Conservation (phyloP, 2,888 invertebrate genomes). For the Catocala sponsa region DNA sequence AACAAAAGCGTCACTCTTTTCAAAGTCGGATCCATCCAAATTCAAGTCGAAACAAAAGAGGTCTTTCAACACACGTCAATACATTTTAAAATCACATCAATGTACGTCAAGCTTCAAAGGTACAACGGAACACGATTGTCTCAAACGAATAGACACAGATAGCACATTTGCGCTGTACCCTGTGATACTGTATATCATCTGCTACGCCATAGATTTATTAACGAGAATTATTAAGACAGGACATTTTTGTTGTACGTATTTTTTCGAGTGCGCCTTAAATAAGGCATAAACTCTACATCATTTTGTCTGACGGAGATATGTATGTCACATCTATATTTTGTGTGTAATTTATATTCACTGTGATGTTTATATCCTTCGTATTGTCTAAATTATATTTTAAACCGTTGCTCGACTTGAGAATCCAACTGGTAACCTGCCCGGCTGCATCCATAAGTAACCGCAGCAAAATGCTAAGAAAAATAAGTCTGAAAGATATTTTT, state of each 20-base stretch:
- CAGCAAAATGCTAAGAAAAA: no score
- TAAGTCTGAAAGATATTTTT: no score
- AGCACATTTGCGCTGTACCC: constrained; percentile 73
- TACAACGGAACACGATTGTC: constrained; percentile 63
- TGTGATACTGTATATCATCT: constrained; percentile 77
- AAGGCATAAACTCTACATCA: no score
- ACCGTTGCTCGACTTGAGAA: no score
- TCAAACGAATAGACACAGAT: constrained; percentile 69
- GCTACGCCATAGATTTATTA: constrained; percentile 55
- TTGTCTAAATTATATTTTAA: no score
- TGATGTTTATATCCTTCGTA: no score
- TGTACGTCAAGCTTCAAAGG: constrained; percentile 43
- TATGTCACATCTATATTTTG: no score
- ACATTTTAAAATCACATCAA: constrained; percentile 30
- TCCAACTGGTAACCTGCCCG: no score
- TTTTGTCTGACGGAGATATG: no score
- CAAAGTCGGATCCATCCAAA: constrained; percentile 16
- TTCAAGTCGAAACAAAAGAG: constrained; percentile 21
- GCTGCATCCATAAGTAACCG: no score
- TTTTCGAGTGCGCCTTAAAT: no score
- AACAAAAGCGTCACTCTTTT: constrained; percentile 17
- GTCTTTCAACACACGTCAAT: constrained; percentile 26
- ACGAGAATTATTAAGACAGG: constrained; percentile 12
- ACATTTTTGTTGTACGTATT: constrained; percentile 4
- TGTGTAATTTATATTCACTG: no score